Conservation (phyloP, 2,888 invertebrate genomes). For the Chydorus sphaericus region DNA sequence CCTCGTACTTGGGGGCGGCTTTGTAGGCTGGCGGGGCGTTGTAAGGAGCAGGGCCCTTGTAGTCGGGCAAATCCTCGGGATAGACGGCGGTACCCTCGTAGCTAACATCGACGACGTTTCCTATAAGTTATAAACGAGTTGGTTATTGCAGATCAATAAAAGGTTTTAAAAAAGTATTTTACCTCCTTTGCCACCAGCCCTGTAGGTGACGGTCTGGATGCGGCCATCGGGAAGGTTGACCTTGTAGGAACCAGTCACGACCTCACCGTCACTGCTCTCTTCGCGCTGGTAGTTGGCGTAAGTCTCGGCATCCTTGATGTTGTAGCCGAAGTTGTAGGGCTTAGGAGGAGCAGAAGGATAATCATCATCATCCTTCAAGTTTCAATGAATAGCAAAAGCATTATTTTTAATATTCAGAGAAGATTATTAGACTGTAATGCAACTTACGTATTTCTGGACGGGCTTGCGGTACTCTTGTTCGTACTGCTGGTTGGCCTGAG, state of each 20-base stretch:
- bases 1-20: constrained; percentile 17
- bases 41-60: constrained; percentile 4
- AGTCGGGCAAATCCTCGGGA: constrained; percentile 18
- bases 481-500: too few species aligned
- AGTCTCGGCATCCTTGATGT: constrained; percentile 56
- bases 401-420: too few species aligned
- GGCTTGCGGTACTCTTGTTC: too few species aligned
- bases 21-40: constrained; percentile 15
- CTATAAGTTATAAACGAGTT: too few species aligned
- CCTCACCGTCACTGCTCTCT: constrained; percentile 70
- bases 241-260: constrained; percentile 67
- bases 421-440: too few species aligned
- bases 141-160: too few species aligned
- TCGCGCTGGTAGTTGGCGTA: constrained; percentile 77
- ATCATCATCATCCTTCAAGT: too few species aligned
- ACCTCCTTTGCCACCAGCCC: constrained; percentile 65
- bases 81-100: constrained; percentile 56
- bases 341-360: too few species aligned
- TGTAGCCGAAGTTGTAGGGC: constrained; percentile 78
- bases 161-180: too few species aligned
- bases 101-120: constrained; percentile 72
- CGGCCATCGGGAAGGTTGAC: constrained; percentile 72
- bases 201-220: constrained; percentile 69
- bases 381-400: too few species aligned
- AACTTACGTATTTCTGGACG: too few species aligned